Evolutionary conservation across 2,797 vertebrate species (phyloP), one percentile per base, ranked within the genome.

Genomic region (Crocidura indochinensis): DNA sequence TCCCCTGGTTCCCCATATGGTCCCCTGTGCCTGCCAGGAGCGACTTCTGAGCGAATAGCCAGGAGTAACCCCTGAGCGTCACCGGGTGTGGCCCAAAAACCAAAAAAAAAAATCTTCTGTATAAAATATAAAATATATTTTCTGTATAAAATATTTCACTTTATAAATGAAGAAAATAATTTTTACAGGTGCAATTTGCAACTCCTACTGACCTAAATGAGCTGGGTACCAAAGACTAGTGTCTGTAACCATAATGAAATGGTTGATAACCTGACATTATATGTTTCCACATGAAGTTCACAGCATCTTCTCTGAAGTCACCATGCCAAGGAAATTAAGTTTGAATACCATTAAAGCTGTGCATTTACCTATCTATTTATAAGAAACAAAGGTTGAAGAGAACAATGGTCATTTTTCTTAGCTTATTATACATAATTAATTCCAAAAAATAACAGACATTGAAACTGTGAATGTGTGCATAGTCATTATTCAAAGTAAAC

Each of bases 331-430:
- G 56, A 71, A 76, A 78, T 22, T 81, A 84, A 87, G 38, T 1
- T 38, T 29, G 20, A 78, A 44, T 78, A 12, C 44, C 3, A 47
- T 26, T 46, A 84, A 89, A 3, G 26, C 60, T 96, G 10, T 53
- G 56, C n/a, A 77, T 69, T 89, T 89, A 84, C n/a, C 47, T 67
- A 47, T 26, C 38, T 75, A 47, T 81, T 67, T 82, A 27, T 0
- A 80, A 73, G 20, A 87, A 64, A 73, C 60, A 44, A 2, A 9
- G 27, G 8, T 44, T 26, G 62, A 77, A 82, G 15, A 56, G 38
- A 84, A 78, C 3, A 38, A 10, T 7, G 62, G 24, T 68, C 8
- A 19, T 83, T 90, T 92, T 81, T 31, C 27, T 71, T 31, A 71
- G 20, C 20, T 89, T 56, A 72, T 77, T 72, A 72, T 84, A 74